phyloP scores from a whole-genome alignment of 2,888 invertebrate genomes.

The Agapostemon virescens region DNA sequence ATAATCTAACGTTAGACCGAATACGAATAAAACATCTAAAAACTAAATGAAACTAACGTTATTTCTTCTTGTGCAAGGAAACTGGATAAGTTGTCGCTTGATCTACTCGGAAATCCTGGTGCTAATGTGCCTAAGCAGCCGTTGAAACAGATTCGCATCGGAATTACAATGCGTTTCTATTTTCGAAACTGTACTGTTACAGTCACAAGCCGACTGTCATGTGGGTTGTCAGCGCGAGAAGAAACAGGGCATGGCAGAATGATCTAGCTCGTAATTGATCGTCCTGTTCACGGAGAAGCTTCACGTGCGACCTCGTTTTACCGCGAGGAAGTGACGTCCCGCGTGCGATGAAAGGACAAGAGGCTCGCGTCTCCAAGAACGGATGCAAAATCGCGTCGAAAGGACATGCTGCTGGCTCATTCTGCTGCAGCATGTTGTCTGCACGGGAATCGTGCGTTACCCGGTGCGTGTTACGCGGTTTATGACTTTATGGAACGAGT shows the following conservation, averaged over 20 bases:
- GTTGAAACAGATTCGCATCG: not conserved
- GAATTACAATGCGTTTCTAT: not conserved
- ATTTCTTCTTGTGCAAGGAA: not conserved
- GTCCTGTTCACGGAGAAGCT: slow-evolving; percentile 58
- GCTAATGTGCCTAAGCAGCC: not conserved
- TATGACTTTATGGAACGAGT: slow-evolving; percentile 16
- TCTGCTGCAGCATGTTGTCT: not conserved
- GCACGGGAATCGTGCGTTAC: not conserved
- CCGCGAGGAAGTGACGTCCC: slow-evolving; percentile 45
- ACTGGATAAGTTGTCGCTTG: not conserved
- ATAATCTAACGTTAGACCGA: too few species aligned
- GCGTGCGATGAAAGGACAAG: slow-evolving; percentile 56
- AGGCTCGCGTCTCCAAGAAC: not conserved
- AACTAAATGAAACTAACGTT: too few species aligned
- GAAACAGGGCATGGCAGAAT: slow-evolving; percentile 71
- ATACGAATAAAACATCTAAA: too few species aligned
- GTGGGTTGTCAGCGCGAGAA: slow-evolving; percentile 59
- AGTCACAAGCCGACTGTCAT: slow-evolving; percentile 66
- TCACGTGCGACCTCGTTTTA: slow-evolving; percentile 70
- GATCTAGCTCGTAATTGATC: slow-evolving; percentile 58
- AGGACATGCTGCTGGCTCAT: not conserved
- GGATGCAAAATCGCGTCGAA: slow-evolving; percentile 20
- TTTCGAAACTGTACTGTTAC: slow-evolving; percentile 17
- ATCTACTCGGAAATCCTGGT: not conserved
- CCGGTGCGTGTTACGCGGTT: not conserved